Evolutionary conservation across 2,888 invertebrate genomes (phyloP), one percentile per base, ranked within the genome.

Genomic region (Gisinianus flammeolus): DNA sequence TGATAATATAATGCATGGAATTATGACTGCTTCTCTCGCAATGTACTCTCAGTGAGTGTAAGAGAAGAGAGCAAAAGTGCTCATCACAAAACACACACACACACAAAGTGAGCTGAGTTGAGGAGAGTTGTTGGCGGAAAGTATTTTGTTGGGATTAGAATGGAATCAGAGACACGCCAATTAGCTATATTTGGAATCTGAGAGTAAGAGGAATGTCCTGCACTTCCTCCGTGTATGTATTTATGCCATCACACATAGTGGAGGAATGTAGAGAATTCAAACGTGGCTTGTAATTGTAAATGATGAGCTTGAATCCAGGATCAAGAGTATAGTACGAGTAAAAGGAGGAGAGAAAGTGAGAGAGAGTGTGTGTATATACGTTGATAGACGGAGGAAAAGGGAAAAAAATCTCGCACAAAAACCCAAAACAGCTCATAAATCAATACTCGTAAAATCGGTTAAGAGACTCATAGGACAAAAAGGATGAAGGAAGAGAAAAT

Each of bases 261-360:
- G 56, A 56, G 16, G 56, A 56, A 22, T n/a, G 4, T 56, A 22
- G 16, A 56, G 5, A n/a, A 19, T 56, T 56, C n/a, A 64, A 64
- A 16, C 26, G 30, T 26, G 64, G 30, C 26, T 28, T 16, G 28
- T 64, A 64, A 64, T 64, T 64, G 26, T 64, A 26, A 64, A 64
- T 64, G 64, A 64, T 64, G 64, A 64, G 64, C 64, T n/a, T 26
- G 64, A 64, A 28, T 64, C 26, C 64, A 64, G 44, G 44, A 6
- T 44, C 8, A 6, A 44, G 19, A 44, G 44, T 12, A 6, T 12
- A 44, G 44, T 16, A 6, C 2, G 44, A 44, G 44, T 16, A 44
- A 44, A 19, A 44, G 6, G 16, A 35, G 12, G 44, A 44, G 44
- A 44, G 19, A 44, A 1, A 2, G 19, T 19, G 19, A 44, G 44